phyloP scores from a whole-genome alignment of 1,140 invertebrate genomes.

The Drosophila parabipectinata region DNA sequence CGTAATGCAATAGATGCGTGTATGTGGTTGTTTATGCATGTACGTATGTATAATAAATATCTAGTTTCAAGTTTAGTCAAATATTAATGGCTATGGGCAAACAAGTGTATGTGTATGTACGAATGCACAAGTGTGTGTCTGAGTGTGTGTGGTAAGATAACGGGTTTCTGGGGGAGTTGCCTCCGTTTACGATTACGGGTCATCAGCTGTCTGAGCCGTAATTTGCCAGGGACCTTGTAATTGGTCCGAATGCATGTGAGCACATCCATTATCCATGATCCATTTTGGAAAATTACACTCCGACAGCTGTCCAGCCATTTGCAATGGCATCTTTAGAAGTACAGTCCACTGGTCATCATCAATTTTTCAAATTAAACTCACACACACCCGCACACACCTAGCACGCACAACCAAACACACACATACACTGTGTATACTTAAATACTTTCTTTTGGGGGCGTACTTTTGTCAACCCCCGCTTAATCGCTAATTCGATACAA shows the following conservation, averaged over 20 bases:
- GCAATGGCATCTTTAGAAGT: slow-evolving; percentile 31
- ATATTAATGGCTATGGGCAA: slow-evolving; percentile 71
- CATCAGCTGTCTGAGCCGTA: slow-evolving; percentile 58
- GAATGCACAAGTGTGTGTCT: slow-evolving; percentile 1
- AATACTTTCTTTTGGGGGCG: slow-evolving; percentile 31
- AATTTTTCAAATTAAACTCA: slow-evolving; percentile 33
- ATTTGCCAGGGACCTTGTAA: slow-evolving; percentile 55
- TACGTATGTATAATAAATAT: slow-evolving; percentile 66
- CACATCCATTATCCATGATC: slow-evolving; percentile 68
- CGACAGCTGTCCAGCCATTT: slow-evolving; percentile 51
- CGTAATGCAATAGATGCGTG: slow-evolving; percentile 48
- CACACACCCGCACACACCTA: slow-evolving; percentile 12
- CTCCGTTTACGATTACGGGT: slow-evolving; percentile 33
- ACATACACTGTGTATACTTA: slow-evolving; percentile 10
- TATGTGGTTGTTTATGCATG: slow-evolving; percentile 55
- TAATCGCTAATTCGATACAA: slow-evolving; percentile 68
- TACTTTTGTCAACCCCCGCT: slow-evolving; percentile 36
- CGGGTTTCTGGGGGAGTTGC: slow-evolving; percentile 20
- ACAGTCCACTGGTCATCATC: slow-evolving; percentile 17
- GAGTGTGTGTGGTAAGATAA: slow-evolving; percentile 20
- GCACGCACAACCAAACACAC: neutral
- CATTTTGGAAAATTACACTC: slow-evolving; percentile 66
- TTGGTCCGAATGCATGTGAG: slow-evolving; percentile 41
- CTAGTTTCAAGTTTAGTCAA: slow-evolving; percentile 75
- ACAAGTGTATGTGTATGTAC: slow-evolving; percentile 11